Base-by-base conservation (phyloP, 2,797 vertebrate species). In the Sternarchorhynchus goeldii region DNA sequence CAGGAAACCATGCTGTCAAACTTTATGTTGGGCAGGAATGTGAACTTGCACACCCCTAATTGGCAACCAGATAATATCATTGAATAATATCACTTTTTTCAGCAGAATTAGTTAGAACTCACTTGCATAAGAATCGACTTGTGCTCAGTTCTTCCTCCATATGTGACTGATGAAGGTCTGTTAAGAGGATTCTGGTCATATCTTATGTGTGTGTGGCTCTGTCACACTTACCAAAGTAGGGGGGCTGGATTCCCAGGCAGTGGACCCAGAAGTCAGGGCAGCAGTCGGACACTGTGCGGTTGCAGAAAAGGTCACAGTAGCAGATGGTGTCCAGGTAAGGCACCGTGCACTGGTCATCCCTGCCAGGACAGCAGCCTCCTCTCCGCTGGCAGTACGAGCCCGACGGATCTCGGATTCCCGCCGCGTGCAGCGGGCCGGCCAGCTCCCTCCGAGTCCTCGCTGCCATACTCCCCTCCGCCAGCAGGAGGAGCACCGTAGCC, bases 251-350 rank as follows among this genome's bases (percentile, higher is more conserved):
- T 6, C 92, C 92, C 8, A 94, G 89, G 87, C 97, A 99, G 86
- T 94, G 95, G 1, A 92, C 90, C 97, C 97, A 99, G 92, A 98
- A 99, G 88, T 99, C 97, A 0, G 97, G 97, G 89, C 97, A 99
- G 92, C 97, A 99, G 90, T 99, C 97, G 0, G 97, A 95, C 18
- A 99, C 58, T 0, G 96, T 99, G 82, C 97, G 94, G 92, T 99
- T 99, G 91, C 97, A 99, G 93, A 99, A 99, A 78, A 98, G 91
- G 90, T 99, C 97, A 1, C 97, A 99, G 93, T 99, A 99, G 88
- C 97, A 99, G 87, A 97, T 95, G 31, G 95, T 96, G 82, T 97
- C 97, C 82, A 97, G 91, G 88, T 98, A 99, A 1, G 96, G 95
- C 62, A 98, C 92, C 0, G 95, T 95, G 86, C 97, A 99, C 84